Conservation (phyloP, 2,888 invertebrate genomes). For the Clivina fossor region DNA sequence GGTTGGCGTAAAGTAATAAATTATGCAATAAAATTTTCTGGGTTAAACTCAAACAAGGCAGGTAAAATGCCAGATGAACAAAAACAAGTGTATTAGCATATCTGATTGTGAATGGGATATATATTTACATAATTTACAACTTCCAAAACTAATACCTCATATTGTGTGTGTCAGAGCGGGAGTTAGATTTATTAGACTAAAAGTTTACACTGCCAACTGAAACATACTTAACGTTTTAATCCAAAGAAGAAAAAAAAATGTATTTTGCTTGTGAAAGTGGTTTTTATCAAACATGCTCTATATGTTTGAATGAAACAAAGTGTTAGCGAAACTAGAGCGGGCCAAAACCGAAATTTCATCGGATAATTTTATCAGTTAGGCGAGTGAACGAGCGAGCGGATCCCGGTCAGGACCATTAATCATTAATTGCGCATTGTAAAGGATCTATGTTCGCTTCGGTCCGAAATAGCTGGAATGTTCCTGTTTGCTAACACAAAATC, state of each 20-base stretch:
- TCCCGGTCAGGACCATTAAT: conserved; percentile 19
- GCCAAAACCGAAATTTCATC: conserved; percentile 8
- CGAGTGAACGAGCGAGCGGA: conserved; percentile 1
- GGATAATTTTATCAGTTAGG: conserved; percentile 9
- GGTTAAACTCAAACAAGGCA: too few relatives aligned
- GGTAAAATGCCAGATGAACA: too few relatives aligned
- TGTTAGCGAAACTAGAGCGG: background rate
- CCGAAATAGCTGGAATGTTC: conserved; percentile 2
- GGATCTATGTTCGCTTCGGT: conserved; percentile 5
- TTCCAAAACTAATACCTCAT: too few relatives aligned
- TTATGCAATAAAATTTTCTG: too few relatives aligned
- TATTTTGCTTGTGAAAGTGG: background rate
- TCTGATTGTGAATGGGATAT: too few relatives aligned
- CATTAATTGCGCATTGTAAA: conserved; percentile 26
- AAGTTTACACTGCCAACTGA: background rate
- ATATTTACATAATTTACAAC: too few relatives aligned
- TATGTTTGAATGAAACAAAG: background rate
- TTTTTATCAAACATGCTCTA: background rate
- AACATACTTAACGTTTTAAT: background rate
- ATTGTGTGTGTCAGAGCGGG: too few relatives aligned
- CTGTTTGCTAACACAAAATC: too few relatives aligned
- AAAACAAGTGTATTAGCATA: too few relatives aligned
- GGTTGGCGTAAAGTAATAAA: too few relatives aligned
- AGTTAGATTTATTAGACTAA: background rate
- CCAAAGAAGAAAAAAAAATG: background rate